Base-by-base conservation (phyloP, 1,140 invertebrate species). In the Drosophila ficusphila region DNA sequence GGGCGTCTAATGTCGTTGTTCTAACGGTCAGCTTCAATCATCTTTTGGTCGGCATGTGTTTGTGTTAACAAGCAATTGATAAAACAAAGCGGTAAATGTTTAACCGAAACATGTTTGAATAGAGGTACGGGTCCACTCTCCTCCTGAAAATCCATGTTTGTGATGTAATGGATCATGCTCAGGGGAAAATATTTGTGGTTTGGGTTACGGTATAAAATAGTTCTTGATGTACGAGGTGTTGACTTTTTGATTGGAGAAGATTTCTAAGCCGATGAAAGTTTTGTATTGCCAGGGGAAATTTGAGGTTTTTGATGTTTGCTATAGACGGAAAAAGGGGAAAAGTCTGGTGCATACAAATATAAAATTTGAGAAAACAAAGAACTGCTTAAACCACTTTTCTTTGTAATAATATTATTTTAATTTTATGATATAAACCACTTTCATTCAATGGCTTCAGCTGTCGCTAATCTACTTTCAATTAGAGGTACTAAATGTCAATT, bases 1-100 rank as follows among this genome's bases (percentile, higher is more conserved):
- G 51, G 72, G 70, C 72, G 46, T 58, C 70, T 57, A 74, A 57
- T 65, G 58, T 74, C 58, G 41, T 39, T 42, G 29, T 36, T 65
- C 71, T 74, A 74, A 74, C 71, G 71, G 71, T 74, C 69, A 64
- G 34, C 65, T 71, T 29, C 65, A 71, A 71, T 71, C 68, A 60
- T 39, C 62, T 44, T 23, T 41, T 11, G 33, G 41, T 19, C 57
- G 51, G 60, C 11, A 33, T 67, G 62, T 52, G 60, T 51, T 41
- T 67, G 62, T 67, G 60, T 58, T 75, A 75, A 75, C 70, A 75
- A 75, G 70, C 61, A 73, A 74, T 74, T 74, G 71, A 74, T 74
- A 65, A 74, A 74, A 65, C 71, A 74, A 74, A 65, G 58, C 70
- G 71, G 69, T 73, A 73, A 73, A 73, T 52, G 41, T 72, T 74